A percentile compares a stretch with the other conserved stretches of the same genome.
Evolutionary conservation across 2,113 vertebrate species (phyloP).

Genomic region (Saccopteryx leptura): DNA sequence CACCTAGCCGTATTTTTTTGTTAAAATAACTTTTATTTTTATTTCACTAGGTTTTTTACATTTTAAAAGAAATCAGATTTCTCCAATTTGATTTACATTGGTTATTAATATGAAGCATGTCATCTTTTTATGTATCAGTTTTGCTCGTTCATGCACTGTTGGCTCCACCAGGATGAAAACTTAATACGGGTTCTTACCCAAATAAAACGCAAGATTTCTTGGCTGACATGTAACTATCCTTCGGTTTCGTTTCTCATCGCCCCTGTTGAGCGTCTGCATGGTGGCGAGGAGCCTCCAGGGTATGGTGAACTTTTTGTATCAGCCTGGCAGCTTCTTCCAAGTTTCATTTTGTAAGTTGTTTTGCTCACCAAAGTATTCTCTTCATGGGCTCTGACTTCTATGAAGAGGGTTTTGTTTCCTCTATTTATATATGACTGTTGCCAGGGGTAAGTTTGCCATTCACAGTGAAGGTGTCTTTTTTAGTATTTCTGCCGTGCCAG

Average conservation of each 20-base stretch:
- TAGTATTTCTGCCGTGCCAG: neutral
- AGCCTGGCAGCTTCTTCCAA: neutral
- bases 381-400: neutral
- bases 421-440: neutral
- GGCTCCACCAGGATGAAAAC: neutral
- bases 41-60: conserved; percentile 72
- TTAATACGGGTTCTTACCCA: neutral
- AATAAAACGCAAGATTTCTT: neutral
- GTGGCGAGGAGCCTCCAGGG: neutral
- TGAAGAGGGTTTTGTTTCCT: neutral
- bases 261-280: neutral
- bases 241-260: neutral
- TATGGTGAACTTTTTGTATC: neutral
- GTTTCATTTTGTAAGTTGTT: neutral
- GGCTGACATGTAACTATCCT: neutral
- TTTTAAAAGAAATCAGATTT: conserved; percentile 23
- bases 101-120: neutral
- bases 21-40: conserved; percentile 66
- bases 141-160: neutral
- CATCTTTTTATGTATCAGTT: neutral
- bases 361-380: neutral
- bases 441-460: neutral
- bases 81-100: neutral
- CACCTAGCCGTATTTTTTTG: conserved; percentile 45
- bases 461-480: neutral